These are phyloP conservation scores for Pampus argenteus DNA, from an alignment of 2,797 vertebrate genomes.

Conservation along the genomic window DNA sequence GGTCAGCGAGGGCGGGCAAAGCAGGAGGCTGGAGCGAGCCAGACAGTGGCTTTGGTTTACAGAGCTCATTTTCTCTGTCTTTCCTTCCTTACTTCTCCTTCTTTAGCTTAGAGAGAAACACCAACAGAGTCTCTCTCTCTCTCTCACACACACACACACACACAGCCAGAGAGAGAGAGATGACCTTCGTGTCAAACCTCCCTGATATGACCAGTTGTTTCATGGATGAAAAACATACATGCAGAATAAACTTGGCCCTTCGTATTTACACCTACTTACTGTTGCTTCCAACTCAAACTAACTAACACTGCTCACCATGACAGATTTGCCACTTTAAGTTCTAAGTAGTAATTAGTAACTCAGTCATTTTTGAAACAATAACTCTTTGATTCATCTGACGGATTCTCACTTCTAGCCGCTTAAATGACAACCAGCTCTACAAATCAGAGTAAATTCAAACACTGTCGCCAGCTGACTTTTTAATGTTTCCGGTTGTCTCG, in stretches of 20 bases:
- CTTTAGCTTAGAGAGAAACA: constrained; percentile 14
- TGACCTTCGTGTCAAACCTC: neutral
- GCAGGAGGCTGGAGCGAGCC: constrained; percentile 31
- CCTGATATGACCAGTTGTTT: neutral
- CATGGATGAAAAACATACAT: neutral
- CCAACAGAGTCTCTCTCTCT: neutral
- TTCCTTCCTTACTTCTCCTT: constrained; percentile 13
- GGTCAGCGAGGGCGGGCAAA: constrained; percentile 62
- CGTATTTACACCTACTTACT: no score
- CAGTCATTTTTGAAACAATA: no score
- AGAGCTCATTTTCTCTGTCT: constrained; percentile 26
- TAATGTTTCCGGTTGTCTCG: neutral
- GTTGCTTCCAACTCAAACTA: no score
- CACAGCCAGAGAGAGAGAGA: neutral
- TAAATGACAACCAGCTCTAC: no score
- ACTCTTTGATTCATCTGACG: no score
- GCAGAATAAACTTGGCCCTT: neutral
- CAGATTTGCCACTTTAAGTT: neutral
- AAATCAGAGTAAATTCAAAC: neutral
- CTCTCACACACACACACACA: no score
- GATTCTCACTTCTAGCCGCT: no score
- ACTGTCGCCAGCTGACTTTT: neutral
- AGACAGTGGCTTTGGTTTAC: constrained; percentile 39
- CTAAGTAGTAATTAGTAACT: no score
- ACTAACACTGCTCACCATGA: no score